Evolutionary conservation across 1,140 invertebrate species (phyloP).

Genomic region (Temnothorax curvispinosus): DNA sequence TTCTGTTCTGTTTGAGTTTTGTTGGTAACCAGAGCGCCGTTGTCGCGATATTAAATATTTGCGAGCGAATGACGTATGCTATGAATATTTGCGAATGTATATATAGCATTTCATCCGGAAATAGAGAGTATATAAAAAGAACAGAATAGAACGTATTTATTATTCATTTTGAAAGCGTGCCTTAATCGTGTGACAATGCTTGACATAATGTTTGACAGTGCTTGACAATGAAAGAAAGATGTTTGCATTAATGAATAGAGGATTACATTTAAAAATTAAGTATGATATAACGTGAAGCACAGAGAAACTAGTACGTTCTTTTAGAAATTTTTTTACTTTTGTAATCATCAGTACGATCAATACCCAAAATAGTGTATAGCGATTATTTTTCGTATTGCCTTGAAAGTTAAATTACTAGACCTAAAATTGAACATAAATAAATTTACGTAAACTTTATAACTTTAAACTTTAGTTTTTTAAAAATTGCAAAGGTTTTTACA

Average conservation of each 20-base stretch:
- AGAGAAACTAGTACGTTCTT: background rate
- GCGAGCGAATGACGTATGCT: background rate
- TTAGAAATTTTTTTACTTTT: no score
- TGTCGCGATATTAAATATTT: constrained; percentile 7
- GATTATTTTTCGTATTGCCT: no score
- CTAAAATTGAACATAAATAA: background rate
- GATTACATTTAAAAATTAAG: background rate
- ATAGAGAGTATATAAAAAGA: background rate
- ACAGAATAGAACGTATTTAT: background rate
- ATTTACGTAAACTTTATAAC: background rate
- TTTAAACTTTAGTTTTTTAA: background rate
- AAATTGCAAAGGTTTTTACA: background rate
- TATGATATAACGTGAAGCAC: background rate
- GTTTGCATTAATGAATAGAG: no score
- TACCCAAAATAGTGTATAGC: no score
- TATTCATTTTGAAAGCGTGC: background rate
- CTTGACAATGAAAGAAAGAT: background rate
- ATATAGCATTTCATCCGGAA: background rate
- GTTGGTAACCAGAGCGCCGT: background rate
- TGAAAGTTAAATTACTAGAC: background rate
- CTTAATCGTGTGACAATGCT: background rate
- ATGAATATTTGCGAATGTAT: background rate
- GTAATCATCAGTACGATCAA: no score
- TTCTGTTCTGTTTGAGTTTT: background rate
- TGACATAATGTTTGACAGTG: background rate